A percentile compares a stretch with the other conserved stretches of the same genome.
Conservation (phyloP, 2,113 vertebrate genomes). For the Pseudorectes ferrugineus region DNA sequence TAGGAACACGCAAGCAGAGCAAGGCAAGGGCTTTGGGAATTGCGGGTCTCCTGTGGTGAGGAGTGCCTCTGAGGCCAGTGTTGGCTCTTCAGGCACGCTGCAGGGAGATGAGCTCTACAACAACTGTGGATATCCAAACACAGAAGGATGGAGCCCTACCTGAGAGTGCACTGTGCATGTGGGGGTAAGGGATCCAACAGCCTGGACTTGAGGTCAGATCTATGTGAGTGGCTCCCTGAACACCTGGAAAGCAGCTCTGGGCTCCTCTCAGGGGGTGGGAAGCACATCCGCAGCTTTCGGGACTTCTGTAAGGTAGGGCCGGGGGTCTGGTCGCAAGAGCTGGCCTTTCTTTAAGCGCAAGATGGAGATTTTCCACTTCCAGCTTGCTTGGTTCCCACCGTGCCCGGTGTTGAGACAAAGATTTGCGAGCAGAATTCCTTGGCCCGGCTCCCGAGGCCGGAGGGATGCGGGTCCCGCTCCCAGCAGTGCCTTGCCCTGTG, state of each 20-base stretch:
- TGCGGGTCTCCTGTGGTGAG: not conserved
- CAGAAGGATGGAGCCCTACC: not conserved
- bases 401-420: fast-evolving
- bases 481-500: not conserved
- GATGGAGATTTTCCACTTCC: not conserved
- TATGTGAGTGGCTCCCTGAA: fast-evolving
- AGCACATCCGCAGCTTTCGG: not conserved
- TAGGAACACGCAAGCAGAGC: not conserved
- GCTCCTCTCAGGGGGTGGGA: not conserved
- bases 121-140: not conserved
- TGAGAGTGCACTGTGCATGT: fast-evolving
- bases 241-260: not conserved
- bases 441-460: not conserved
- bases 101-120: not conserved
- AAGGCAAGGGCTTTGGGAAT: not conserved
- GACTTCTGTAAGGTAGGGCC: not conserved
- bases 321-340: too few relatives aligned
- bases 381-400: not conserved
- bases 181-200: not conserved
- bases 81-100: not conserved
- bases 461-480: not conserved
- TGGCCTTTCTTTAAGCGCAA: not conserved
- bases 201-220: too few relatives aligned
- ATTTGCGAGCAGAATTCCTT: fast-evolving
- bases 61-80: not conserved